These are phyloP conservation scores for Arbacia lixula DNA, from an alignment of 53 echinoderm and acorn worm genomes.

Conservation along the genomic window DNA sequence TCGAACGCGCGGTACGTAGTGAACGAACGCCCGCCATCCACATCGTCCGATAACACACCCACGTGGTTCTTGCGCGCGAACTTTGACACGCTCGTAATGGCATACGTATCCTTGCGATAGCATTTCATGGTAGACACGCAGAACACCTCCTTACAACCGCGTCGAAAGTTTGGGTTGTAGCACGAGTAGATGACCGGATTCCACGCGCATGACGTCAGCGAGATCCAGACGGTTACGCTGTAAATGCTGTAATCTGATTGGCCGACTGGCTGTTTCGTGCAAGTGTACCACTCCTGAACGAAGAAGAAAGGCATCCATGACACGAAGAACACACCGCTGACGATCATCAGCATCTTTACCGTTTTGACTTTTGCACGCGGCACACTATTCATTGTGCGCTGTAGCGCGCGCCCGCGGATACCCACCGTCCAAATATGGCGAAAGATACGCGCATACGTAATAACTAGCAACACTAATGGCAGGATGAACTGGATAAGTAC, in stretches of 20 bases:
- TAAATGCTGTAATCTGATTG: conserved; percentile 58
- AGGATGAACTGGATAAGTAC: conserved; percentile 69
- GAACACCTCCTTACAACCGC: conserved; percentile 94
- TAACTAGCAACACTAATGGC: conserved; percentile 64
- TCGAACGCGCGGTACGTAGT: conserved; percentile 87
- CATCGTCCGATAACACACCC: conserved; percentile 62
- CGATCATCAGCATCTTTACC: conserved; percentile 94
- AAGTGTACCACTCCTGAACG: conserved; percentile 55
- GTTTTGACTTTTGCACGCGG: conserved; percentile 98
- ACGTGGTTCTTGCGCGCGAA: conserved; percentile 87
- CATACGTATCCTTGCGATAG: conserved; percentile 92
- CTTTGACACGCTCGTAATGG: conserved; percentile 83
- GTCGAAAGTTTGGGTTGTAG: conserved; percentile 96
- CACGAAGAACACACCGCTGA: conserved; percentile 78
- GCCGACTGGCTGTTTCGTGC: background rate
- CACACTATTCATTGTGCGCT: conserved; percentile 90
- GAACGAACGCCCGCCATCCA: conserved; percentile 47
- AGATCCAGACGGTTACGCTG: conserved; percentile 73
- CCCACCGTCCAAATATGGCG: conserved; percentile 93
- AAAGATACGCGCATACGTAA: conserved; percentile 77
- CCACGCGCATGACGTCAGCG: conserved; percentile 87
- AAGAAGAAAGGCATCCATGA: conserved; percentile 93
- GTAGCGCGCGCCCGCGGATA: conserved; percentile 70
- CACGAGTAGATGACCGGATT: conserved; percentile 89
- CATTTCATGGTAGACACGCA: conserved; percentile 91